Conservation (phyloP, 2,113 vertebrate species). For the Amazona guildingii region DNA sequence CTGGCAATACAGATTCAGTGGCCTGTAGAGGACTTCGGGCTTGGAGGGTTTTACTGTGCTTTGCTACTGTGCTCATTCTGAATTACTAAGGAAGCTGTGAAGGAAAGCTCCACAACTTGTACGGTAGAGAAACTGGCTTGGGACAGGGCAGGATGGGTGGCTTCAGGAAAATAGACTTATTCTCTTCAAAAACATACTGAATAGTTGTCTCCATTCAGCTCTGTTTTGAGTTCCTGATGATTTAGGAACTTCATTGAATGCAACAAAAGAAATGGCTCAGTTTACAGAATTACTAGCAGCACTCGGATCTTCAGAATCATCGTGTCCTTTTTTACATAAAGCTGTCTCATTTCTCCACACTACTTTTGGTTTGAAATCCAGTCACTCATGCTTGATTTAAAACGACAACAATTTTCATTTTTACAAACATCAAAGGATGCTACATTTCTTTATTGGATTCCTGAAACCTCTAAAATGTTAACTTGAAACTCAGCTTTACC, state of each 20-base stretch:
- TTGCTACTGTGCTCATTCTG: neutral
- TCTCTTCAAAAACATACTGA: neutral
- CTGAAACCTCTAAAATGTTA: neutral
- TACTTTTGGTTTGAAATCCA: neutral
- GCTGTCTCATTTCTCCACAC: neutral
- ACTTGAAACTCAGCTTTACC: neutral
- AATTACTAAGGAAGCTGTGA: neutral
- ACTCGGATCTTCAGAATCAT: neutral
- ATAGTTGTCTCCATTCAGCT: neutral
- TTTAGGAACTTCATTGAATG: neutral
- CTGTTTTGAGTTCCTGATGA: neutral
- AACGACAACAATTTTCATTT: neutral
- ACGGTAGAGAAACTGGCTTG: neutral
- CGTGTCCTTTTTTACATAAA: neutral
- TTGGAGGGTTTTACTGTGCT: neutral
- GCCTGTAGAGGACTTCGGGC: neutral
- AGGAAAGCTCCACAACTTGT: neutral
- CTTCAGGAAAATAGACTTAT: neutral
- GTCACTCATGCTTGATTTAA: neutral
- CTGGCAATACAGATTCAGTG: neutral
- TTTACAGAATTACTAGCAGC: neutral
- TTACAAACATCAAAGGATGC: neutral
- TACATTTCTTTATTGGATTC: neutral
- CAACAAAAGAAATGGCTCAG: neutral
- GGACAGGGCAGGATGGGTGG: neutral